Percentiles rank a stretch among this genome's conserved stretches.
Evolutionary conservation across 2,888 invertebrate genomes (phyloP).

Genomic region (Empis stercorea): DNA sequence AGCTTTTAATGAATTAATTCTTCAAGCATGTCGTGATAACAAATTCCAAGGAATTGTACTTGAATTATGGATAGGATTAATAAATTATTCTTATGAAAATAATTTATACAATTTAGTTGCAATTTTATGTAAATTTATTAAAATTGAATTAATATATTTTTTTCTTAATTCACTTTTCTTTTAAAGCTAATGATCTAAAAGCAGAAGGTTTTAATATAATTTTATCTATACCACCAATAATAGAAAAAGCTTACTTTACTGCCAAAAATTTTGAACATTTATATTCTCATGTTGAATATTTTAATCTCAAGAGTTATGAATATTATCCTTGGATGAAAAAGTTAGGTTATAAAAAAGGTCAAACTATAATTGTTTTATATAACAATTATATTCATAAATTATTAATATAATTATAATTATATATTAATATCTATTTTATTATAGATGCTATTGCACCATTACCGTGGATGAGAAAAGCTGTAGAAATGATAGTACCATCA

Average conservation of each 20-base stretch:
- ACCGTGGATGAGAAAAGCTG: conserved; percentile 65
- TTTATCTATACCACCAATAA: conserved; percentile 39
- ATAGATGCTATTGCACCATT: conserved; percentile 79
- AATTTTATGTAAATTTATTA: conserved; percentile 40
- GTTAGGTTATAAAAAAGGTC: no score
- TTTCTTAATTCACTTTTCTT: no score
- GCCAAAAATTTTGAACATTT: conserved; percentile 64
- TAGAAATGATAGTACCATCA: conserved; percentile 57
- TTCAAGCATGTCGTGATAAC: conserved; percentile 57
- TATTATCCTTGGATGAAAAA: no score
- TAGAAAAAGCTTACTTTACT: no score
- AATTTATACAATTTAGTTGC: conserved; percentile 50
- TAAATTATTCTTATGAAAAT: conserved; percentile 46
- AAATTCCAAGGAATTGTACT: conserved; percentile 82
- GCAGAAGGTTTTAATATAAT: conserved; percentile 42
- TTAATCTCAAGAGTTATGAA: conserved; percentile 94
- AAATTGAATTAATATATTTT: no score
- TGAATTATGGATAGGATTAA: conserved; percentile 80
- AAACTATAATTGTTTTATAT: no score
- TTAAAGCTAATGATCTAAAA: not conserved
- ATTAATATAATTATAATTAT: no score
- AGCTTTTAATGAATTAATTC: conserved; percentile 53
- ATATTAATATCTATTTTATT: no score
- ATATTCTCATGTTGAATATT: conserved; percentile 63
- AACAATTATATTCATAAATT: no score